Conservation (phyloP, 2,797 vertebrate species). For the Platalea minor region DNA sequence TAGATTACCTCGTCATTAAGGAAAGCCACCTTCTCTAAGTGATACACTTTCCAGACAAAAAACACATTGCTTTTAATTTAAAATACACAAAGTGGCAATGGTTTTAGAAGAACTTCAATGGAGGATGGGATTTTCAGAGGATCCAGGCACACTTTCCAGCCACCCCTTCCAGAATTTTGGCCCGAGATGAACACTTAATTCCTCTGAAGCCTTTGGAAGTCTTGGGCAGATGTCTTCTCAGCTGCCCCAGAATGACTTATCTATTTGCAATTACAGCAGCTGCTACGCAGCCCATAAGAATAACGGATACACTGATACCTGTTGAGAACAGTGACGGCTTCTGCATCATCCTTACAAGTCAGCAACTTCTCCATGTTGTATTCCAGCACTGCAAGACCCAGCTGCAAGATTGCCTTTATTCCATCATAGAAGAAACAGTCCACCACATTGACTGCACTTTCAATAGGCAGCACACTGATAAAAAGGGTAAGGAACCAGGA, state of each 20-base stretch:
- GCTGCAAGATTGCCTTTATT: conserved; percentile 93
- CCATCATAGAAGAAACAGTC: conserved; percentile 98
- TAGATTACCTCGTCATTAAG: background rate
- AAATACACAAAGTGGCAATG: background rate
- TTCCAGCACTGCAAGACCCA: conserved; percentile 91
- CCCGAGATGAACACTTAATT: background rate
- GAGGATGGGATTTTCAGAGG: background rate
- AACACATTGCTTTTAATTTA: background rate
- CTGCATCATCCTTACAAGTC: conserved; percentile 90
- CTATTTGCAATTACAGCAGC: background rate
- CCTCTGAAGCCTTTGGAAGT: background rate
- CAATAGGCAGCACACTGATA: conserved; percentile 94
- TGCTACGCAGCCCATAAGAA: background rate
- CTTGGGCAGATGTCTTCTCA: background rate
- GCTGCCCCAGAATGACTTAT: background rate
- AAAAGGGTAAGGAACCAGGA: conserved; percentile 99
- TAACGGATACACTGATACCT: conserved; percentile 75
- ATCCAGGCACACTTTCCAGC: background rate
- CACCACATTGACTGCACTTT: conserved; percentile 95
- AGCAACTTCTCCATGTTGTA: conserved; percentile 93
- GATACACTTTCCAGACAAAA: background rate
- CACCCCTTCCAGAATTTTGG: background rate
- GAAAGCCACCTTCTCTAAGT: background rate
- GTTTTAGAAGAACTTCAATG: background rate
- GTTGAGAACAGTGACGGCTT: conserved; percentile 94